Percentiles rank a stretch among this genome's conserved stretches.
Conservation (phyloP, 2,888 invertebrate genomes). For the Agrenia bidenticulata region DNA sequence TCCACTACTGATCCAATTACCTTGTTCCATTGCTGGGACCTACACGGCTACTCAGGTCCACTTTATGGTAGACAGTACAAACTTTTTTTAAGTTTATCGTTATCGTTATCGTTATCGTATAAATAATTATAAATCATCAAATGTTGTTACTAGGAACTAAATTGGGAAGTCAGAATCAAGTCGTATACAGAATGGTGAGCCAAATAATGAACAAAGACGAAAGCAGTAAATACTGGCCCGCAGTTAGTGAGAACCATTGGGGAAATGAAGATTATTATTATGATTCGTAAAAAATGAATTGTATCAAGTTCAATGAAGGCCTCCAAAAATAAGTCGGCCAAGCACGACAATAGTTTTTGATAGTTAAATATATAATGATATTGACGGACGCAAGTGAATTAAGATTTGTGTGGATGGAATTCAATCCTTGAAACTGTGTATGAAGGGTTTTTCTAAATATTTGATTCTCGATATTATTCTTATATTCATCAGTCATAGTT, state of each 20-base stretch:
- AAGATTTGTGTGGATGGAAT: too few relatives aligned
- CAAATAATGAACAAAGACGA: conserved; percentile 27
- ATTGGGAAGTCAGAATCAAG: conserved; percentile 40
- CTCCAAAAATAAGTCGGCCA: too few relatives aligned
- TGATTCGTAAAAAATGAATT: not conserved
- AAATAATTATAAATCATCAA: too few relatives aligned
- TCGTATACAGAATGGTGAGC: conserved; percentile 39
- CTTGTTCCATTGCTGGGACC: conserved; percentile 43
- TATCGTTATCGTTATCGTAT: not conserved
- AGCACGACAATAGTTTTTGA: too few relatives aligned
- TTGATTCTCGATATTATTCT: too few relatives aligned
- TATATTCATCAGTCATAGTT: too few relatives aligned
- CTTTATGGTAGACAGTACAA: conserved; percentile 42
- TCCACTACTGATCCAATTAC: conserved; percentile 24
- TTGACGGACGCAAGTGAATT: too few relatives aligned
- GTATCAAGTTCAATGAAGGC: too few relatives aligned
- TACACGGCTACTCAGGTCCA: conserved; percentile 39
- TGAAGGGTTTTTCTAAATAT: too few relatives aligned
- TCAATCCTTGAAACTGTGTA: too few relatives aligned
- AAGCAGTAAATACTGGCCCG: not conserved
- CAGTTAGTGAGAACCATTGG: not conserved
- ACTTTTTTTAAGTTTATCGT: too few relatives aligned
- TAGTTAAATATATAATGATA: too few relatives aligned
- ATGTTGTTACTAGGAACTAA: conserved; percentile 38
- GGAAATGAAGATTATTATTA: conserved; percentile 12